Evolutionary conservation across 2,113 vertebrate genomes (phyloP).

Genomic region (Varanus salvator): DNA sequence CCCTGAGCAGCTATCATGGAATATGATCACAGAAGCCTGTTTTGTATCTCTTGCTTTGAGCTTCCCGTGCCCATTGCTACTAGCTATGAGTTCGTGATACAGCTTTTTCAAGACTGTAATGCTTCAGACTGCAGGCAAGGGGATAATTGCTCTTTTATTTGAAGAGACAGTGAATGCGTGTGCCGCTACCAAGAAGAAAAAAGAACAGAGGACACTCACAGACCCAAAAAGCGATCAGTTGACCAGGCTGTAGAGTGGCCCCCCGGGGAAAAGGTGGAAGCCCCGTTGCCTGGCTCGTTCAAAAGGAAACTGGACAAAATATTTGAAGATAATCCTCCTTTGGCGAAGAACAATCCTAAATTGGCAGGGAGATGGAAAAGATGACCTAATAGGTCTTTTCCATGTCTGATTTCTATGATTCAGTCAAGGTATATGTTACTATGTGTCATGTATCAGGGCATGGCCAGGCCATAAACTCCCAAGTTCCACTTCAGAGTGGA

Average conservation of each 20-base stretch:
- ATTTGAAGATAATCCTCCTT: conserved; percentile 74
- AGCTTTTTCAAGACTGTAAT: background rate
- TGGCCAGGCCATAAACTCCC: conserved; percentile 65
- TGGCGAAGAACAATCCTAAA: conserved; percentile 55
- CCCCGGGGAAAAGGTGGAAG: conserved; percentile 68
- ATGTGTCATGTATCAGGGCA: conserved; percentile 59
- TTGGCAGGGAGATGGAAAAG: conserved; percentile 73
- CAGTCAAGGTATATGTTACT: conserved; percentile 69
- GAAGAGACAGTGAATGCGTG: background rate
- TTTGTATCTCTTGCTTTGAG: background rate
- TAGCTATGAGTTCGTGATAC: background rate
- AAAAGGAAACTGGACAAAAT: conserved; percentile 71
- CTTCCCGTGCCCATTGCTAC: background rate
- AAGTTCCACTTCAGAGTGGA: conserved; percentile 72
- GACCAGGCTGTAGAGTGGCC: conserved; percentile 58
- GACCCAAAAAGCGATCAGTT: conserved; percentile 42
- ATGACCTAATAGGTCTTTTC: conserved; percentile 76
- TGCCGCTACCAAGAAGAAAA: background rate
- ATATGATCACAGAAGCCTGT: background rate
- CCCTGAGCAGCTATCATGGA: background rate
- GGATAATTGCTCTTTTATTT: background rate
- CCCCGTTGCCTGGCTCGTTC: conserved; percentile 72
- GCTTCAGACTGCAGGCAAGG: background rate
- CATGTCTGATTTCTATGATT: conserved; percentile 69
- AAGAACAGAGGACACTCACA: conserved; percentile 64